These are phyloP conservation scores for Ophion costatus DNA, from an alignment of 2,888 invertebrate genomes.

Conservation along the genomic window DNA sequence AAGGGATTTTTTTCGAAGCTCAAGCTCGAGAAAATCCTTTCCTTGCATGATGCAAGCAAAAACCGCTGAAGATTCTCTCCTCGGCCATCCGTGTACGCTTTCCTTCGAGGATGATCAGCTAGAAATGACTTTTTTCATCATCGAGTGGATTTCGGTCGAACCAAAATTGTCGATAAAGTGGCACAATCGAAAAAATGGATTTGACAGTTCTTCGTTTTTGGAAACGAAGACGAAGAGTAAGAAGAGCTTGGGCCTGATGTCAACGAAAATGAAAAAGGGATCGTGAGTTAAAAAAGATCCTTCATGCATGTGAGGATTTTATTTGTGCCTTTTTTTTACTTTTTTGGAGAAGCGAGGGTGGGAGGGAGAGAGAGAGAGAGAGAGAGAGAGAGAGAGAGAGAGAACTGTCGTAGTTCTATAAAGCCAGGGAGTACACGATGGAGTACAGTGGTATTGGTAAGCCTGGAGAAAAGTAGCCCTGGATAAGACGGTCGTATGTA, in stretches of 20 bases:
- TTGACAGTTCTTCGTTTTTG: neutral
- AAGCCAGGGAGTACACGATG: conserved; percentile 38
- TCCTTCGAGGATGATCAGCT: conserved; percentile 16
- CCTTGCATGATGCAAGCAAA: conserved; percentile 69
- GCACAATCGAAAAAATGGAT: neutral
- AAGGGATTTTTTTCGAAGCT: conserved; percentile 71
- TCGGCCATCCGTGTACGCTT: conserved; percentile 47
- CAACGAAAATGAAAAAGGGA: neutral
- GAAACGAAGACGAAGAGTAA: neutral
- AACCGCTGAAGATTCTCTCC: conserved; percentile 73
- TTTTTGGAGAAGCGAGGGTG: neutral
- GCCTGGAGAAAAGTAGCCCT: conserved; percentile 56
- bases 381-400: neutral
- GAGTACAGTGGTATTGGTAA: conserved; percentile 53
- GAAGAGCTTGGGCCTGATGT: neutral
- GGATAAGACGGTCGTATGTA: conserved; percentile 80
- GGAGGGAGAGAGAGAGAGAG: neutral
- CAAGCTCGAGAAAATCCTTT: conserved; percentile 75
- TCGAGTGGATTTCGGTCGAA: neutral
- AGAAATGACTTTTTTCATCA: neutral
- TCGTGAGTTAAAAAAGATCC: neutral
- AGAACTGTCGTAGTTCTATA: conserved; percentile 32
- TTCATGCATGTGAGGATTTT: neutral
- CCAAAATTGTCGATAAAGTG: too few relatives aligned
- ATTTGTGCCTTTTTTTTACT: neutral